phyloP scores from a whole-genome alignment of 2,888 invertebrate species.

The Harpagoxenus sublaevis region DNA sequence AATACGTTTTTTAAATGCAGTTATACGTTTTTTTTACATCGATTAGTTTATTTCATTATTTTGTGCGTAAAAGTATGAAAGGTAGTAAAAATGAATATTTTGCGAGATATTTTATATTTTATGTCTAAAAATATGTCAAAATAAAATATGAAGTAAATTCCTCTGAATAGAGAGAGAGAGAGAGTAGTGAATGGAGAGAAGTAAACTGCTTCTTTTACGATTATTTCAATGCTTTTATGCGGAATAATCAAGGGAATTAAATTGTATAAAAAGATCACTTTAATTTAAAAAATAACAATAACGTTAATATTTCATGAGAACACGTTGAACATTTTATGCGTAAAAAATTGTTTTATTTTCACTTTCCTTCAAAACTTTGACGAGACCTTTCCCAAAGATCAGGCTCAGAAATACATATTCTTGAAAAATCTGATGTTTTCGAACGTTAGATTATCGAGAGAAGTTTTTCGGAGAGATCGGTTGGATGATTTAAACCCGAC shows the following conservation, averaged over 20 bases:
- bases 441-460: background rate
- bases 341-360: too few species aligned
- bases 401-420: background rate
- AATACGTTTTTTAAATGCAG: background rate
- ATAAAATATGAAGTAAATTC: background rate
- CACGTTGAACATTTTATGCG: too few species aligned
- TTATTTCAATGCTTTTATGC: background rate
- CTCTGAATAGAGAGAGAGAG: background rate
- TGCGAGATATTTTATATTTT: background rate
- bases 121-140: background rate
- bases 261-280: background rate
- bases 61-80: background rate
- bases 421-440: background rate
- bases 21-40: background rate
- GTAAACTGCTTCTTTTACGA: background rate
- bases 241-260: background rate
- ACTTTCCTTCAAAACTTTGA: too few species aligned
- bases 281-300: background rate
- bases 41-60: background rate
- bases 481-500: conserved; percentile 2
- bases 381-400: background rate
- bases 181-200: too few species aligned
- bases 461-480: background rate
- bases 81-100: background rate
- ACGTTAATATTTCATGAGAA: background rate